A percentile compares a stretch with the other conserved stretches of the same genome.
These are phyloP conservation scores for Caiman crocodilus DNA, from an alignment of 2,797 vertebrate species.

Conservation along the genomic window DNA sequence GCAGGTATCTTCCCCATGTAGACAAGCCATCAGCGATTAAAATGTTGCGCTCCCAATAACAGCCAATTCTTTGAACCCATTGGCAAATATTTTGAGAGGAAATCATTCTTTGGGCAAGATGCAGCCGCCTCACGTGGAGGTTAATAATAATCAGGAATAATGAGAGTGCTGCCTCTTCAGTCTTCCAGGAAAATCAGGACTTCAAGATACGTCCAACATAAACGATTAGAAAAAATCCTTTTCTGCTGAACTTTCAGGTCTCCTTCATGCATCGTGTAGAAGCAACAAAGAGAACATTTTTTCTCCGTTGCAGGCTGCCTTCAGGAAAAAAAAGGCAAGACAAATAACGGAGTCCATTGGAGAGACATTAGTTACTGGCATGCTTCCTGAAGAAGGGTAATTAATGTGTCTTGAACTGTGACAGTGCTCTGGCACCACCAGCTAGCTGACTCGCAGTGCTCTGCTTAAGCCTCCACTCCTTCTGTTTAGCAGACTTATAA, in stretches of 20 bases:
- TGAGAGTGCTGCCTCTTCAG: background rate
- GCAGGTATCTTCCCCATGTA: too few species aligned
- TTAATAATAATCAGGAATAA: background rate
- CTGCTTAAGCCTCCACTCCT: accelerated
- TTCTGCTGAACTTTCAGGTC: background rate
- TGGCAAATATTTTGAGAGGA: background rate
- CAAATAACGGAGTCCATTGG: background rate
- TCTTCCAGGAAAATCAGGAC: background rate
- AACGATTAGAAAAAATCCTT: background rate
- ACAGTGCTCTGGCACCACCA: background rate
- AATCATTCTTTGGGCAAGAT: background rate
- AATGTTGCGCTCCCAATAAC: background rate
- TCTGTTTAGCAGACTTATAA: background rate
- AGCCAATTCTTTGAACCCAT: background rate
- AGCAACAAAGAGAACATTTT: background rate
- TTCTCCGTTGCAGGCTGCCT: background rate
- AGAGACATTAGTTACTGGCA: background rate
- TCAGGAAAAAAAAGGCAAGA: background rate
- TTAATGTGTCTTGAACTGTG: background rate
- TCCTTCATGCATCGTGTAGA: background rate
- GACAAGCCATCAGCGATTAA: background rate
- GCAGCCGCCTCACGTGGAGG: background rate
- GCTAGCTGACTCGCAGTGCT: background rate
- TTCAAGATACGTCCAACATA: too few species aligned
- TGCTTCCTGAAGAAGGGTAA: background rate